Evolutionary conservation across 2,888 invertebrate species (phyloP).

Genomic region (Strigamia crassipes): DNA sequence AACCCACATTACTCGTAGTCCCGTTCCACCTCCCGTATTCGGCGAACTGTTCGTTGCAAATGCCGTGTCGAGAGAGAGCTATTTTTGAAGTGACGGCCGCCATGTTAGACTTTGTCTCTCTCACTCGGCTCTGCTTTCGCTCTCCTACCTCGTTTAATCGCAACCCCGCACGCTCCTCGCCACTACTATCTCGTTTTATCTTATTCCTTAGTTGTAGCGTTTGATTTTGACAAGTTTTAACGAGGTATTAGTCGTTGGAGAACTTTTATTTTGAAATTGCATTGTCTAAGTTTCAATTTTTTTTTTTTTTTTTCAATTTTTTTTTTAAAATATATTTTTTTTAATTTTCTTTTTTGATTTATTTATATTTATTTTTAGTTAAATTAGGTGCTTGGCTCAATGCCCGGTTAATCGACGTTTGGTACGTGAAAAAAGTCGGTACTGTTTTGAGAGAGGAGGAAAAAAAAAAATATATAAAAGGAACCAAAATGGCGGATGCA

Average conservation of each 20-base stretch:
- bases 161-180: not conserved
- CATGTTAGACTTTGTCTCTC: constrained; percentile 41
- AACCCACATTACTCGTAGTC: not conserved
- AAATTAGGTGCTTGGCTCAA: not conserved
- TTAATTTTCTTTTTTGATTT: not conserved
- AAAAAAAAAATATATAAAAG: not conserved
- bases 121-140: not conserved
- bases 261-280: no score
- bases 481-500: constrained; percentile 32
- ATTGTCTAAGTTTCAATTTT: no score
- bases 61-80: not conserved
- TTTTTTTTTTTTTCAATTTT: not conserved
- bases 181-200: not conserved
- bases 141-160: not conserved
- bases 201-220: not conserved
- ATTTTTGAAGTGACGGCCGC: constrained; percentile 37
- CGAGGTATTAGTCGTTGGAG: no score
- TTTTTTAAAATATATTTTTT: not conserved
- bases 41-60: not conserved
- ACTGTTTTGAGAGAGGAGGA: no score
- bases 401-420: not conserved
- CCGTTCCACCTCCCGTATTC: not conserved
- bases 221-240: no score
- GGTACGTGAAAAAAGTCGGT: not conserved
- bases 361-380: not conserved